These are phyloP conservation scores for Rhizoglyphus robini DNA, from an alignment of 1,140 invertebrate genomes.

Conservation along the genomic window DNA sequence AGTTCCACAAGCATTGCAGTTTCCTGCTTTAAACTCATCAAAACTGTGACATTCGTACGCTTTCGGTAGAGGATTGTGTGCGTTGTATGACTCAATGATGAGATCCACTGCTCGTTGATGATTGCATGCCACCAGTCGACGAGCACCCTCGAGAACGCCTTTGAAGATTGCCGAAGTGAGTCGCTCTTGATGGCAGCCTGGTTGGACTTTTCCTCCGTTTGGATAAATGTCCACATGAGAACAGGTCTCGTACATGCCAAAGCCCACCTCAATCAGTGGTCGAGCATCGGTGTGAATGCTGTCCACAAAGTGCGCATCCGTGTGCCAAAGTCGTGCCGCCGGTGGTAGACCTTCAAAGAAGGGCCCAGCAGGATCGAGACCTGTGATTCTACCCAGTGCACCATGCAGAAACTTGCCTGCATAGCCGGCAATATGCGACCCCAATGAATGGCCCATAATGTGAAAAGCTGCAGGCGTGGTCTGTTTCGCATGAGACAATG, in stretches of 20 bases:
- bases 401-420: constrained; percentile 31
- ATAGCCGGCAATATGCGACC: constrained; percentile 16
- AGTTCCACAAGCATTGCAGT: constrained; percentile 27
- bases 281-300: constrained; percentile 60
- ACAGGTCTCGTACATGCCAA: constrained; percentile 63
- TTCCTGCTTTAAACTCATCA: constrained; percentile 25
- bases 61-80: background rate
- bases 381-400: constrained; percentile 35
- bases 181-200: constrained; percentile 49
- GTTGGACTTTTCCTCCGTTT: constrained; percentile 72
- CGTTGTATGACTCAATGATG: constrained; percentile 60
- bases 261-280: constrained; percentile 44
- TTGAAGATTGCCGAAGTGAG: constrained; percentile 36
- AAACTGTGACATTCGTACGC: constrained; percentile 26
- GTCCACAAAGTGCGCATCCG: constrained; percentile 79
- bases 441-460: constrained; percentile 14
- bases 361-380: constrained; percentile 73
- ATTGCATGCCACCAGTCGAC: constrained; percentile 52
- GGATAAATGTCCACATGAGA: constrained; percentile 76
- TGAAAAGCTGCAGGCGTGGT: background rate
- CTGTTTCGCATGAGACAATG: constrained; percentile 31
- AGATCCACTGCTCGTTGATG: constrained; percentile 68
- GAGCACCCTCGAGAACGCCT: constrained; percentile 29
- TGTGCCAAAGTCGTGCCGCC: constrained; percentile 57
- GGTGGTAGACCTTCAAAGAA: constrained; percentile 51